phyloP scores from a whole-genome alignment of 2,888 invertebrate genomes.

The Brachyptera risi region DNA sequence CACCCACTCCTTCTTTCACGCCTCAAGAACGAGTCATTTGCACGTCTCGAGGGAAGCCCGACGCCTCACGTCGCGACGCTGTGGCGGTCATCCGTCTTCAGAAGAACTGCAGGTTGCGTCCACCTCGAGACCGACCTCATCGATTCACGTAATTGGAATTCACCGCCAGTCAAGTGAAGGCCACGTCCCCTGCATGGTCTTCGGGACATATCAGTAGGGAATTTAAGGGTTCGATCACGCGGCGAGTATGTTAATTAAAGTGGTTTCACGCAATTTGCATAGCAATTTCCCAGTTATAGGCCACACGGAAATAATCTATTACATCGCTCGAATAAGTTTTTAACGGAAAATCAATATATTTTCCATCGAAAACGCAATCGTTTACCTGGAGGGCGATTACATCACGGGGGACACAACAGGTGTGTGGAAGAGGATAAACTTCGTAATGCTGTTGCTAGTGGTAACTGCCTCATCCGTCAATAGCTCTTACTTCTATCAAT shows the following conservation, averaged over 20 bases:
- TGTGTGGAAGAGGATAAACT: neutral
- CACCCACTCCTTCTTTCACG: no score
- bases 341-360: conserved; percentile 7
- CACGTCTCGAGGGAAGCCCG: no score
- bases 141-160: conserved; percentile 18
- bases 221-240: conserved; percentile 1
- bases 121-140: neutral
- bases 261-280: conserved; percentile 17
- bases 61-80: no score
- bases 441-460: neutral
- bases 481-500: conserved; percentile 11
- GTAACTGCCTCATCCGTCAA: neutral
- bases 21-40: no score
- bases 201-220: neutral
- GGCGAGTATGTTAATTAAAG: conserved; percentile 15
- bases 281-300: conserved; percentile 12
- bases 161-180: conserved; percentile 1
- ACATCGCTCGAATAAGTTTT: conserved; percentile 3
- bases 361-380: conserved; percentile 8
- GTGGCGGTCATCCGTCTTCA: conserved; percentile 15
- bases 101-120: neutral
- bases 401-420: conserved; percentile 8
- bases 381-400: conserved; percentile 7
- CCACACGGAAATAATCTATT: conserved; percentile 16
- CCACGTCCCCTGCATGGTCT: neutral